Conservation (phyloP, 2,113 vertebrate species). For the Scolopax mira region DNA sequence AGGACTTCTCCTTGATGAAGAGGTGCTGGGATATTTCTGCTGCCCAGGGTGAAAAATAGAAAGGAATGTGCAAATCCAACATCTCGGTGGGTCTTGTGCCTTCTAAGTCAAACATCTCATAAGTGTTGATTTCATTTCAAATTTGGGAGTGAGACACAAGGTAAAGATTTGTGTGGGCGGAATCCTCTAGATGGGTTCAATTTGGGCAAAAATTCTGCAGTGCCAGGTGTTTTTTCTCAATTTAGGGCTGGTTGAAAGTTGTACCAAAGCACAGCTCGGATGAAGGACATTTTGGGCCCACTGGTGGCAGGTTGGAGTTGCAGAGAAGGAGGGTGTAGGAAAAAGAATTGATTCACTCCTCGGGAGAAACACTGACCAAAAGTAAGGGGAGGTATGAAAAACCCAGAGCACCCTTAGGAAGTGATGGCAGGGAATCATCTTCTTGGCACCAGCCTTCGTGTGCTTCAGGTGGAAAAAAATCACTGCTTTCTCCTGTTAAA, state of each 20-base stretch:
- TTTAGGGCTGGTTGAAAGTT: not conserved
- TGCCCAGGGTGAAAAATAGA: not conserved
- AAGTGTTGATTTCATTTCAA: not conserved
- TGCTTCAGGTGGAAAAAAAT: not conserved
- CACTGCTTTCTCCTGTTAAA: not conserved
- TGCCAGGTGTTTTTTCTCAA: not conserved
- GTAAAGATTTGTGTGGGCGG: not conserved
- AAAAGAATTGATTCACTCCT: not conserved
- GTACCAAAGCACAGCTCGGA: too few species aligned
- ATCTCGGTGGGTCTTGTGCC: fast-evolving
- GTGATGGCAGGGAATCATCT: not conserved
- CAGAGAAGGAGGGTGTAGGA: not conserved
- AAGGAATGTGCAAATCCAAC: not conserved
- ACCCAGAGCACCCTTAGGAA: not conserved
- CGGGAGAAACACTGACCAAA: not conserved
- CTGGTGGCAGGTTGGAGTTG: fast-evolving
- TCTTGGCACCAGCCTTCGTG: not conserved
- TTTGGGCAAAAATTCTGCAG: not conserved
- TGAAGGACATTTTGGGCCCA: not conserved
- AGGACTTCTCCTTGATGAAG: not conserved
- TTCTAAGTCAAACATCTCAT: not conserved
- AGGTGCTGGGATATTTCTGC: not conserved
- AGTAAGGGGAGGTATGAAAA: not conserved
- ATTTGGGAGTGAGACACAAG: too few species aligned
- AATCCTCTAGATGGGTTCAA: fast-evolving